Base-by-base conservation (phyloP, 2,888 invertebrate genomes). In the Pemphredon lugubris region DNA sequence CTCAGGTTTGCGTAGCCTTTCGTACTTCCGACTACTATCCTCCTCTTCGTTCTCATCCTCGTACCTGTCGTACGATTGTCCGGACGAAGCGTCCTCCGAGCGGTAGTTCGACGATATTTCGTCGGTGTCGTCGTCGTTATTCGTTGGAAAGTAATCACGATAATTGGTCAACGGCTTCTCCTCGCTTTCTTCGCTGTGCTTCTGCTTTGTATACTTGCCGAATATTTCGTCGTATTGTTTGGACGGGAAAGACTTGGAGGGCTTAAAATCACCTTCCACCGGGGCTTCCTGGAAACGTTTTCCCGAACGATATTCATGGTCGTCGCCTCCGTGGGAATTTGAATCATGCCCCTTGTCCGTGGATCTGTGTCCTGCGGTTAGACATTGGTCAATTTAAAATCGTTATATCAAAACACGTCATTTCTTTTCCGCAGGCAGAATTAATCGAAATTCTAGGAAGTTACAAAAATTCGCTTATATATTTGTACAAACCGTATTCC, bases 151-250 rank as follows among this genome's bases (percentile, higher is more conserved):
- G 37, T 76, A 69, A 26, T 72, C 44, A 9, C 55, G 61, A 63
- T 78, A 73, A 20, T 79, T 80, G 0, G 80, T 54, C 30, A 32
- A 32, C 3, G 81, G 65, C 54, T 77, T 70, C 23, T 82, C 79
- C 20, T 79, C 79, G 1, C 54, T 47, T 9, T 73, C 76, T 0
- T 76, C 78, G 6, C 79, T 73, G 32, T 61, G 63, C 5, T 20
- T 47, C 14, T 53, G 65, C 34, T 75, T 81, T 0, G 82, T 79
- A 61, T 82, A 75, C 54, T 83, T 87, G 16, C 84, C 84, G 47
- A 88, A 88, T 65, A 77, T 83, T 3, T 73, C 73, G 18, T 84
- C 83, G 58, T 85, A 85, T 6, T 77, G 68, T 23, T 77, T 82
- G 32, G 83, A 84, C 0, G 83, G 80, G 14, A 67, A 81, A 0